Conservation (phyloP, 2,888 invertebrate genomes). For the Panorpa germanica region DNA sequence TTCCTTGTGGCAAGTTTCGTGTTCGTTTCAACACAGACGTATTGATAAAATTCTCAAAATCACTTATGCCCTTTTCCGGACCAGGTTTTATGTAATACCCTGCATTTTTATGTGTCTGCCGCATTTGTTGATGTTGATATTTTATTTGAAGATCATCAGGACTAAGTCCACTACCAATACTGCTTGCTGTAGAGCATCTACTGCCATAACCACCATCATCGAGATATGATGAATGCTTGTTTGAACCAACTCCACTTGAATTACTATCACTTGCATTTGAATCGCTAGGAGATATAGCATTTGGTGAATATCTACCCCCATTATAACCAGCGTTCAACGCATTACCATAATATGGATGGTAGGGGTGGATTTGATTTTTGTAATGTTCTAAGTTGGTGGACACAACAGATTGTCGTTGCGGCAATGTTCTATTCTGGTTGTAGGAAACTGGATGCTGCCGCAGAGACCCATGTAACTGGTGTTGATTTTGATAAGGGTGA, state of each 20-base stretch:
- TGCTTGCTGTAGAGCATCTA: conserved; percentile 27
- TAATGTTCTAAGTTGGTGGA: too few species aligned
- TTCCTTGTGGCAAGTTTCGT: conserved; percentile 17
- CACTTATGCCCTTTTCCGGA: too few species aligned
- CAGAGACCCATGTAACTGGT: too few species aligned
- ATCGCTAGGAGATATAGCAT: conserved; percentile 26
- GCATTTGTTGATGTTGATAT: conserved; percentile 6
- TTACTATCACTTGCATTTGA: conserved; percentile 27
- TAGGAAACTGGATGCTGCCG: too few species aligned
- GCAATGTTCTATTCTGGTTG: too few species aligned
- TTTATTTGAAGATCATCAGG: conserved; percentile 2
- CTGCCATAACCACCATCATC: conserved; percentile 32
- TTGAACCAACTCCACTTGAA: conserved; percentile 16
- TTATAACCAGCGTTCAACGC: too few species aligned
- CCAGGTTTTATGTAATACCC: too few species aligned
- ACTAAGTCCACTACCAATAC: conserved; percentile 9
- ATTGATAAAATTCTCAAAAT: not conserved
- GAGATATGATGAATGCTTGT: conserved; percentile 22
- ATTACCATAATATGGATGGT: too few species aligned
- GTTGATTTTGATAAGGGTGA: too few species aligned
- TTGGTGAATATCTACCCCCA: conserved; percentile 30
- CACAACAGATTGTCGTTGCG: too few species aligned
- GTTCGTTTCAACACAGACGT: conserved; percentile 7
- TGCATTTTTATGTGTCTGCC: conserved; percentile 1
- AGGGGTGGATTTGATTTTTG: too few species aligned